Evolutionary conservation across 1,140 invertebrate species (phyloP).

Genomic region (Calosoma granatense): DNA sequence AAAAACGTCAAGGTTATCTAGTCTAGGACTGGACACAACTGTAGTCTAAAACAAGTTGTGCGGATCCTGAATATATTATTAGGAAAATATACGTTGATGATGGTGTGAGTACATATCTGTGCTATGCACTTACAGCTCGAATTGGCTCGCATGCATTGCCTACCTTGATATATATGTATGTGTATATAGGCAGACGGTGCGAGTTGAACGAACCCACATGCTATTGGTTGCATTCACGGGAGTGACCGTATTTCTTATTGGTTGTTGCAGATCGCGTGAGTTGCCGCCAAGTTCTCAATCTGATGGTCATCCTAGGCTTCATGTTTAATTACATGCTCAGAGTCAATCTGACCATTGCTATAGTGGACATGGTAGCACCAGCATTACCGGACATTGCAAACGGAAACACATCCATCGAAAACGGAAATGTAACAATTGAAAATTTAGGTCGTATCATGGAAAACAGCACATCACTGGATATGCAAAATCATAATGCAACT

Average conservation of each 20-base stretch:
- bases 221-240: background rate
- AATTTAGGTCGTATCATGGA: background rate
- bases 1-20: no score
- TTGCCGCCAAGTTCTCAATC: conserved; percentile 68
- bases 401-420: conserved; percentile 18
- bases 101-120: background rate
- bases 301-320: conserved; percentile 76
- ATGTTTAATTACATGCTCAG: conserved; percentile 82
- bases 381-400: conserved; percentile 24
- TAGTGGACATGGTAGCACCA: conserved; percentile 70
- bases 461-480: conserved; percentile 18
- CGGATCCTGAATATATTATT: background rate
- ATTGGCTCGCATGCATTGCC: background rate
- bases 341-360: conserved; percentile 81
- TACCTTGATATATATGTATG: no score
- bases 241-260: conserved; percentile 3
- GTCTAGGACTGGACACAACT: background rate
- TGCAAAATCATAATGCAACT: background rate
- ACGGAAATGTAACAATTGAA: no score
- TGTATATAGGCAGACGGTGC: background rate
- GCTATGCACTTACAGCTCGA: no score
- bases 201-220: background rate
- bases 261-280: conserved; percentile 53
- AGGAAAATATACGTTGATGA: background rate
- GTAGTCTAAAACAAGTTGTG: background rate